Evolutionary conservation across 2,113 vertebrate genomes (phyloP), one percentile per base, ranked within the genome.

Genomic region (Forbesichthys papilliferus): DNA sequence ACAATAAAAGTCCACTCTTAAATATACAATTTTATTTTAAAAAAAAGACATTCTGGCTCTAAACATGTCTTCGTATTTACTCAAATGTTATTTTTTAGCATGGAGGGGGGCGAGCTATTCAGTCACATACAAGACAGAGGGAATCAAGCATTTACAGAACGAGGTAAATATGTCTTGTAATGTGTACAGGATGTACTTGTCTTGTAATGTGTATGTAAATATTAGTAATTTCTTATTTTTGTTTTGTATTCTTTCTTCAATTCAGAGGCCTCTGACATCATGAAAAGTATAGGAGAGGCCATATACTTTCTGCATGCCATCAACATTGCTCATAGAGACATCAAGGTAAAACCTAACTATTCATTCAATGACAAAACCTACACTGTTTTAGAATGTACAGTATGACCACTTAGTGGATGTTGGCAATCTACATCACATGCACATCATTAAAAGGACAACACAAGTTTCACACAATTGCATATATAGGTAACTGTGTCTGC

Each of bases 271-370:
- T 99, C 98, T 0, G 95, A 98, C 78, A 99, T 99, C 70, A 99
- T 99, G 98, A 97, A 96, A 85, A 97, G 91, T 84, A 98, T 99
- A 0, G 98, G 98, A 0, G 96, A 98, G 70, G 97, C 98, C 63
- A 98, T 99, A 13, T 95, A 95, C 67, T 98, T 94, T 70, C 80
- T 99, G 3, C 98, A 99, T 75, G 95, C 96, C 0, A 93, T 97
- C 88, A 98, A 99, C 90, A 99, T 99, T 0, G 98, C 98, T 0
- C 98, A 99, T 80, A 87, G 98, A 87, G 98, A 99, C 0, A 96
- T 99, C 61, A 99, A 99, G 97, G 98, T 78, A 69, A 67, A 34
- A 52, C 5, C 0, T 68, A 14, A 0, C 18, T 58, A 1, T 63
- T 6, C 36, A 11, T 61, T 34, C n/a, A 54, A n/a, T 6, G 11